Evolutionary conservation across 2,797 vertebrate species (phyloP).

Genomic region (Argyrosomus regius): DNA sequence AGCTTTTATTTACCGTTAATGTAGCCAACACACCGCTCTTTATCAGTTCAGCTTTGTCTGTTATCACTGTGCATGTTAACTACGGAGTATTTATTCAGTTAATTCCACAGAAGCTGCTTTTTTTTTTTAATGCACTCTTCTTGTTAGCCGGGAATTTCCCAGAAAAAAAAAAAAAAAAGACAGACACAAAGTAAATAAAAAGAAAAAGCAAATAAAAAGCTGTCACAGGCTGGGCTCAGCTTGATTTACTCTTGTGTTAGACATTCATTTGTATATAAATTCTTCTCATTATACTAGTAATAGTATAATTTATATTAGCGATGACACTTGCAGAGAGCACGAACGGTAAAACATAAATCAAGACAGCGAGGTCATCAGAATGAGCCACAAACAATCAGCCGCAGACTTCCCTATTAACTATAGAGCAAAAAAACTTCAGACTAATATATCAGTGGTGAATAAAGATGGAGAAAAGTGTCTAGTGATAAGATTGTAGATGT

Average conservation of each 20-base stretch:
- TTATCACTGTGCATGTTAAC: neutral
- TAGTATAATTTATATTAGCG: neutral
- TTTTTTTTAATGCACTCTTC: conserved; percentile 10
- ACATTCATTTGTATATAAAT: neutral
- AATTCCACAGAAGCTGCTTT: conserved; percentile 1
- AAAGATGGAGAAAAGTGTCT: neutral
- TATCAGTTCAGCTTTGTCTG: neutral
- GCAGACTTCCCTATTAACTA: neutral
- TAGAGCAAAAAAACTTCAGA: neutral
- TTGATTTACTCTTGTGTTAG: neutral
- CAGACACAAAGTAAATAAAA: conserved; percentile 22
- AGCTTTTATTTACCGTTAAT: conserved; percentile 4
- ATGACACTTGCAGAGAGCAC: neutral
- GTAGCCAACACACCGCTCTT: neutral
- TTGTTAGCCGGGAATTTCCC: neutral
- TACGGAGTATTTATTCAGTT: conserved; percentile 6
- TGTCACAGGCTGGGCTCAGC: neutral
- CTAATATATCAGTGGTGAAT: neutral
- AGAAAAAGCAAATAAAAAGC: conserved; percentile 5
- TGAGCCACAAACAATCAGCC: neutral
- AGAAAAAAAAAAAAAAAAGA: conserved; percentile 9
- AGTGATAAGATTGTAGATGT: neutral
- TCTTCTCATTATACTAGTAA: neutral
- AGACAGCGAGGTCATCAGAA: neutral
- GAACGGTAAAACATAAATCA: conserved; percentile 4